These are phyloP conservation scores for Heteronetta atricapilla DNA, from an alignment of 2,113 vertebrate species.

Conservation along the genomic window DNA sequence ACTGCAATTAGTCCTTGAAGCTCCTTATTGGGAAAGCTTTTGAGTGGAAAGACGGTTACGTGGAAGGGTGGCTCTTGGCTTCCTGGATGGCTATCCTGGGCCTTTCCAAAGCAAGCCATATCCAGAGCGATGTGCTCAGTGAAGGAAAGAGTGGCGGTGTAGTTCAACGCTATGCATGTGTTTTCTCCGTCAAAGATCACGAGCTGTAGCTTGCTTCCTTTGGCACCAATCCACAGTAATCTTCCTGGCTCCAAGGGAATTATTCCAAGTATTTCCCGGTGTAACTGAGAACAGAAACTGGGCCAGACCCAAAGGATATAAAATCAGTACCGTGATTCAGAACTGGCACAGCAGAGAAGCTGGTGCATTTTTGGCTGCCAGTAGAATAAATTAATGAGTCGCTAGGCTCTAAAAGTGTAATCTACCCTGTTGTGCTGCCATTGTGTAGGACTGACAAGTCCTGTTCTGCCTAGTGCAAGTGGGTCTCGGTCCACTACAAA, in stretches of 20 bases:
- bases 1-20: neutral
- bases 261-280: neutral
- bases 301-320: neutral
- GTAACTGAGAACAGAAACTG: neutral
- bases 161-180: rapidly evolving
- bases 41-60: neutral
- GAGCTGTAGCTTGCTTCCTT: neutral
- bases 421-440: neutral
- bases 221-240: neutral
- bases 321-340: neutral
- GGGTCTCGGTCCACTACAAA: neutral
- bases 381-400: neutral
- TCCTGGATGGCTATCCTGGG: neutral
- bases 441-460: neutral
- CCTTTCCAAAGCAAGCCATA: neutral
- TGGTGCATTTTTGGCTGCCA: neutral
- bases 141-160: neutral
- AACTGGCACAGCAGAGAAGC: neutral
- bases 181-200: neutral
- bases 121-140: neutral
- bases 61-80: neutral
- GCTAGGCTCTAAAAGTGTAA: neutral
- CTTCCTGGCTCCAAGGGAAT: neutral
- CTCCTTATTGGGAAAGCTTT: neutral
- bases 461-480: neutral